Base-by-base conservation (phyloP, 2,113 vertebrate genomes). In the Nannospalax galili region DNA sequence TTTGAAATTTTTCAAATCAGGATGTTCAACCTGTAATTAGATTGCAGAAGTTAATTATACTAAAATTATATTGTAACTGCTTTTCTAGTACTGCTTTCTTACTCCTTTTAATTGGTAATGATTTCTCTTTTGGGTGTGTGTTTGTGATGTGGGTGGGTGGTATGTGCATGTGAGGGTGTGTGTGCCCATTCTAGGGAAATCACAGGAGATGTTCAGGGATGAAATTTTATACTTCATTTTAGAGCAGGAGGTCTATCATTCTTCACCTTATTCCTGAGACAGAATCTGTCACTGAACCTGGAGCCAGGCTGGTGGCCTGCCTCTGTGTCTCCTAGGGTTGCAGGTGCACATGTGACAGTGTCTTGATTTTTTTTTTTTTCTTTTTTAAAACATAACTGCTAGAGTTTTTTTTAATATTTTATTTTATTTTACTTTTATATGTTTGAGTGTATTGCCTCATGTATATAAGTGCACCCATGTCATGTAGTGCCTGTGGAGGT, bases 81-180 rank as follows among this genome's bases (percentile, higher is more conserved):
- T 88, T 91, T 93, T 92, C 56, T 92, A 90, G 69, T 88, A 58
- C 40, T 96, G 52, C 14, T 93, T 89, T 64, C 69, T 84, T 95
- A 16, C n/a, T 91, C n/a, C 19, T 92, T 88, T 94, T 82, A 42
- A n/a, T 42, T 82, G 37, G 30, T 84, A 65, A 32, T 84, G 70
- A 12, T 48, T 91, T 96, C 52, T 95, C 42, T 85, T 90, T 93
- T 45, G 62, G 9, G 6, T 5, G 16, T 82, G 16, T 52, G 6
- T 52, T 6, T 52, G 48, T 52, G 48, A 52, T 52, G 11, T 52
- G 11, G 6, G 48, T 52, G 80, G 26, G 1, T 11, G 8, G n/a
- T 60, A 30, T 52, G 77, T 15, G 12, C 4, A 3, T 15, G 58
- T 60, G 19, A 14, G 14, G 9, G 15, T 58, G 64, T 16, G 24